Evolutionary conservation across 2,888 invertebrate genomes (phyloP), one percentile per base, ranked within the genome.

Genomic region (Hirudinaria manillensis): DNA sequence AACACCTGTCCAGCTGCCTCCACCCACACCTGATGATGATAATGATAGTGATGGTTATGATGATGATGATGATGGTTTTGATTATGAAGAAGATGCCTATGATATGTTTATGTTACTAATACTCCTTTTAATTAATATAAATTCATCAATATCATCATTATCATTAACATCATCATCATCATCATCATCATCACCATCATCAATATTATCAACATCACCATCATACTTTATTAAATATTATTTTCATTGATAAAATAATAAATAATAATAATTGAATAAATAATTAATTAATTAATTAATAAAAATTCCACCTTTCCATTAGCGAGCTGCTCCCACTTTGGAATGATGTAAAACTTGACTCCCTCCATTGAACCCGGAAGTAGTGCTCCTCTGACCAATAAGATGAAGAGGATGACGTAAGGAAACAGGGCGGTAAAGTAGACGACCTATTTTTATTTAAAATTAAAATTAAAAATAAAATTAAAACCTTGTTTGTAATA

Each of bases 351-450:
- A 77, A 82, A 84, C 32, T 81, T 77, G 55, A 84, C 81, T 10
- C 84, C 84, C n/a, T 83, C 80, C 34, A 75, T 24, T 36, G 81
- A 78, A 2, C 83, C 83, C 0, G 81, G 81, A 70, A 83, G 77
- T 45, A 81, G 76, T 4, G 83, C 77, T 1, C 83, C 84, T 36
- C 83, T 76, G 67, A 83, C 76, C 66, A 84, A 80, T 29, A 84
- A 80, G 34, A 83, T 83, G 66, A 83, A 53, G 67, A 84, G 77
- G 0, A 84, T 80, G 1, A 84, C 38, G 76, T 83, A 84, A 21
- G 83, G 83, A 77, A 84, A 83, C 2, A 82, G 82, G n/a, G 83
- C 83, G 3, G 83, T 83, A 77, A 83, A 81, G 75, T 83, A 83
- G n/a, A 83, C 83, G 61, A 78, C 79, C 79, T 79, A 45, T 45